Conservation (phyloP, 2,797 vertebrate species). For the Alosa sapidissima region DNA sequence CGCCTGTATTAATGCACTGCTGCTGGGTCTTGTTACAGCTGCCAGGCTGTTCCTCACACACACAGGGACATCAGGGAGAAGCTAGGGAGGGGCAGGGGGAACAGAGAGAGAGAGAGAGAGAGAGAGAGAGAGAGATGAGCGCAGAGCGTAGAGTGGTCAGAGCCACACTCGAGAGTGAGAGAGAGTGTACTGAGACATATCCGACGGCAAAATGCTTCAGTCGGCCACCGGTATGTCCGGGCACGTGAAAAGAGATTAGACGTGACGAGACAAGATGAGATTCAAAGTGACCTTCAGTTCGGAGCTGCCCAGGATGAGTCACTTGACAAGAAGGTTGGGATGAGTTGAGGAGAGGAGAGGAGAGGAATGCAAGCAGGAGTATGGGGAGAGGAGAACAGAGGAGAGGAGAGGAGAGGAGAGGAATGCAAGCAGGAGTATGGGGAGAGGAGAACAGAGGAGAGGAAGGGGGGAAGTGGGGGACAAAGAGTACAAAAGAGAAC, state of each 20-base stretch:
- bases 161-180: neutral
- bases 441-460: neutral
- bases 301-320: neutral
- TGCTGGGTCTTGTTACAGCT: neutral
- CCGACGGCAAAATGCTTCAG: neutral
- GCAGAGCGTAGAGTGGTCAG: neutral
- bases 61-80: neutral
- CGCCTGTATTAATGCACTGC: slow-evolving; percentile 17
- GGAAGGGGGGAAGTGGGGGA: neutral
- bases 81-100: neutral
- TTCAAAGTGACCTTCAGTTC: neutral
- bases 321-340: neutral
- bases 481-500: neutral
- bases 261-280: slow-evolving; percentile 1
- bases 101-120: neutral
- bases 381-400: neutral
- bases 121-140: neutral
- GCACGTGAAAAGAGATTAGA: neutral
- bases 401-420: neutral
- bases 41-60: neutral
- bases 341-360: neutral
- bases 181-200: neutral
- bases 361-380: neutral
- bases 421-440: neutral
- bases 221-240: neutral